Base-by-base conservation (phyloP, 2,888 invertebrate genomes). In the Cordylochernes scorpioides region DNA sequence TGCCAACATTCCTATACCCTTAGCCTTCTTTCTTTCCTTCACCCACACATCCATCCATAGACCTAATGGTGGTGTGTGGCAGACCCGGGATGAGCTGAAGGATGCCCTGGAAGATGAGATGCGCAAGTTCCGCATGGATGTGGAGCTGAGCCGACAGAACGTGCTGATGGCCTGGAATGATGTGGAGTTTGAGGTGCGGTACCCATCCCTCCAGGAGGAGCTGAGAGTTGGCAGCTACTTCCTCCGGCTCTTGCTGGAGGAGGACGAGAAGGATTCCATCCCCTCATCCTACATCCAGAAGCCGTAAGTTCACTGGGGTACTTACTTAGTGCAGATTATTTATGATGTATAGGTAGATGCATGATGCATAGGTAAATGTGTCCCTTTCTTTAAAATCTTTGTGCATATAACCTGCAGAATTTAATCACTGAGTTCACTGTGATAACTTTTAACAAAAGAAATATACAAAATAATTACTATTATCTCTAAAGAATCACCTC, bases 221-320 rank as follows among this genome's bases (percentile, higher is more conserved):
- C 82, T 99, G 41, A 78, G 78, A 59, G 91, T 97, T 45, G 94
- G 94, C 10, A 91, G 94, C 54, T 99, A 97, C 57, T 99, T 88
- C 53, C 64, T 99, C 41, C 63, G 94, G 42, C 62, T 97, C 46
- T 61, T 99, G 39, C 58, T 99, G 30, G 88, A 94, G 52, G 80
- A 84, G 56, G 70, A 74, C 45, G 53, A 53, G 25, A 46, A 40
- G 68, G 77, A 54, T 70, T 71, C 40, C 13, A 57, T 58, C 35
- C 55, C 55, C 37, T 52, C 55, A 42, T 58, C 62, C 49, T 70
- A 77, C 16, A 82, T 84, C 41, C 68, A 78, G 52, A 71, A 74
- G 57, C 80, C 84, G 72, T 84, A 58, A 67, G 77, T 64, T 30
- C 26, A 24, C 24, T 10, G n/a, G n/a, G n/a, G n/a, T n/a, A 17